phyloP scores from a whole-genome alignment of 1,140 invertebrate species.

The Pomacea maculata region DNA sequence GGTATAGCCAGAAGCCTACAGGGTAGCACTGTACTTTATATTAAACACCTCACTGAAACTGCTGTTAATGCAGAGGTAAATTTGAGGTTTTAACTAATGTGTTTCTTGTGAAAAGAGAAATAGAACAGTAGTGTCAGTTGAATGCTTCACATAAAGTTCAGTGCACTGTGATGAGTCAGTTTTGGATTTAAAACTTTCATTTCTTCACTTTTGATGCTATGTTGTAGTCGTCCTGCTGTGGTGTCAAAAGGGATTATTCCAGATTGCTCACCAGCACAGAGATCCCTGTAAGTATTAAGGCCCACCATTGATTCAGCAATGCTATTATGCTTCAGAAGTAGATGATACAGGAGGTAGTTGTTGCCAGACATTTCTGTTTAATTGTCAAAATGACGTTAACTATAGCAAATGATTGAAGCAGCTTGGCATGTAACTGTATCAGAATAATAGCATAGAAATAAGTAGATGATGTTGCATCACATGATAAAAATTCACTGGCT shows the following conservation, averaged over 20 bases:
- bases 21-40: not conserved
- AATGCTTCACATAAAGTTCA: no score
- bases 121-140: no score
- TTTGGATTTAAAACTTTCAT: no score
- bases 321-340: no score
- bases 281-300: no score
- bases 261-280: no score
- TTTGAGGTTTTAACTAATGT: not conserved
- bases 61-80: not conserved
- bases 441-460: not conserved
- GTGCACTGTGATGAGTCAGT: no score
- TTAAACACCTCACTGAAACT: not conserved
- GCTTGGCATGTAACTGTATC: not conserved
- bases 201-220: no score
- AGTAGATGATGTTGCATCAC: not conserved
- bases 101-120: not conserved
- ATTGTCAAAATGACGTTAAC: not conserved
- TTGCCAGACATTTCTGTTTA: not conserved
- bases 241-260: no score
- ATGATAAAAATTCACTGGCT: not conserved
- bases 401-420: not conserved
- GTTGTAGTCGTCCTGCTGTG: no score
- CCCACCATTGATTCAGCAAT: no score
- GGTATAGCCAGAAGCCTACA: not conserved
- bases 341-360: no score